These are phyloP conservation scores for Cromileptes altivelis DNA, from an alignment of 2,113 vertebrate genomes.

Conservation along the genomic window DNA sequence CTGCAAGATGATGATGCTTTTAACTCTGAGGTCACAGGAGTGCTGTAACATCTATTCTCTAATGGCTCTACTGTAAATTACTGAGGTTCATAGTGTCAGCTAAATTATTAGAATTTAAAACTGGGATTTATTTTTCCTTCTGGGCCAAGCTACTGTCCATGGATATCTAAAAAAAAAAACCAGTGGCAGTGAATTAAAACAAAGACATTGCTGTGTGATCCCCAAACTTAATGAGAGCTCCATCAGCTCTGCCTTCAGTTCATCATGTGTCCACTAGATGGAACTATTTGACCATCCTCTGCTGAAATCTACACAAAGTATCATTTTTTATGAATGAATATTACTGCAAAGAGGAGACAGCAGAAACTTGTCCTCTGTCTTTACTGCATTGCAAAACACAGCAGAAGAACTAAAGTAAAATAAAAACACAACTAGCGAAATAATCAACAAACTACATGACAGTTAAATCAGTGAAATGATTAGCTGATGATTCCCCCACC, in stretches of 20 bases:
- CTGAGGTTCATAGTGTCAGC: neutral
- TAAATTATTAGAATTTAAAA: neutral
- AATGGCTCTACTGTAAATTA: neutral
- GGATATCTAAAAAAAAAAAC: too few species aligned
- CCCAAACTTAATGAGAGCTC: neutral
- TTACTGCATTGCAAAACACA: neutral
- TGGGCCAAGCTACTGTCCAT: neutral
- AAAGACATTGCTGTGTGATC: neutral
- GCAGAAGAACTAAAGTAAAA: neutral
- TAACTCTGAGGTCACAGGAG: neutral
- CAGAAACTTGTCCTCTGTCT: neutral
- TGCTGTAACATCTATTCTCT: neutral
- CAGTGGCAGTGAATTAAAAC: neutral
- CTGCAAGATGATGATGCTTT: neutral
- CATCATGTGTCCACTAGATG: constrained; percentile 66
- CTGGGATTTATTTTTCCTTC: neutral
- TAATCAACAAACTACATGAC: neutral
- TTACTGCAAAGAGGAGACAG: neutral
- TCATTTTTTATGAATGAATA: constrained; percentile 68
- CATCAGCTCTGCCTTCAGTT: neutral
- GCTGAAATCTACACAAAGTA: rapidly evolving
- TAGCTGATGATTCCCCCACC: neutral
- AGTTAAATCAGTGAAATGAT: neutral
- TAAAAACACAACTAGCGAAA: neutral
- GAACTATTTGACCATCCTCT: constrained; percentile 49